Conservation (phyloP, 2,113 vertebrate genomes). For the Hydropotes inermis region DNA sequence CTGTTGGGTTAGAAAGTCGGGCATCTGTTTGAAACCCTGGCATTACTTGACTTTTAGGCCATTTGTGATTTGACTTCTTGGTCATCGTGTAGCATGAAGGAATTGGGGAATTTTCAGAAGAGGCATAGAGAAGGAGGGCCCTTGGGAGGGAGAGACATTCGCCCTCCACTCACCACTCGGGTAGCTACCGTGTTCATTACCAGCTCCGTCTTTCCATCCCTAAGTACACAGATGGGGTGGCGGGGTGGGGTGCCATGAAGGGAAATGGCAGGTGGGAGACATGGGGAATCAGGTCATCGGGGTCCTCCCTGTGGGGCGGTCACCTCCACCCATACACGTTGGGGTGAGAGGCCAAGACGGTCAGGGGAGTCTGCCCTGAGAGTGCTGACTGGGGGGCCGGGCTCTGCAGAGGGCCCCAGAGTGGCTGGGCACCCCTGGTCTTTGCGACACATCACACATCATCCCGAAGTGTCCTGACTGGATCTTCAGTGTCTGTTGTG, state of each 20-base stretch:
- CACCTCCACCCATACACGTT: background rate
- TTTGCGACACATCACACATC: background rate
- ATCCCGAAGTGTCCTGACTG: background rate
- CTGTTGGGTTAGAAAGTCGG: rapidly evolving
- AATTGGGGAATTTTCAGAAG: background rate
- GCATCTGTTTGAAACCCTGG: rapidly evolving
- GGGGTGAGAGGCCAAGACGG: background rate
- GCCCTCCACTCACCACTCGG: rapidly evolving
- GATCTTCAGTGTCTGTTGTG: rapidly evolving
- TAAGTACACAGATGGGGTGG: rapidly evolving
- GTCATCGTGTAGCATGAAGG: background rate
- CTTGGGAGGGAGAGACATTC: background rate
- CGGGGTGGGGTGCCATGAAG: rapidly evolving
- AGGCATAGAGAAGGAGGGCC: rapidly evolving
- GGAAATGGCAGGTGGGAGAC: rapidly evolving
- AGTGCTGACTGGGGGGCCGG: background rate
- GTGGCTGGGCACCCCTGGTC: rapidly evolving
- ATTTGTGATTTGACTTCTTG: background rate
- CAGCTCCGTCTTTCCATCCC: rapidly evolving
- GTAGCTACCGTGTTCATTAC: rapidly evolving
- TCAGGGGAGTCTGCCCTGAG: rapidly evolving
- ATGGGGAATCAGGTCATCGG: rapidly evolving
- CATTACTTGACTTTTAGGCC: background rate
- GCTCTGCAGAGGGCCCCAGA: rapidly evolving
- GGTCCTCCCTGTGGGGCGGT: rapidly evolving